phyloP scores from a whole-genome alignment of 2,888 invertebrate genomes.

The Stenodema calcarata region DNA sequence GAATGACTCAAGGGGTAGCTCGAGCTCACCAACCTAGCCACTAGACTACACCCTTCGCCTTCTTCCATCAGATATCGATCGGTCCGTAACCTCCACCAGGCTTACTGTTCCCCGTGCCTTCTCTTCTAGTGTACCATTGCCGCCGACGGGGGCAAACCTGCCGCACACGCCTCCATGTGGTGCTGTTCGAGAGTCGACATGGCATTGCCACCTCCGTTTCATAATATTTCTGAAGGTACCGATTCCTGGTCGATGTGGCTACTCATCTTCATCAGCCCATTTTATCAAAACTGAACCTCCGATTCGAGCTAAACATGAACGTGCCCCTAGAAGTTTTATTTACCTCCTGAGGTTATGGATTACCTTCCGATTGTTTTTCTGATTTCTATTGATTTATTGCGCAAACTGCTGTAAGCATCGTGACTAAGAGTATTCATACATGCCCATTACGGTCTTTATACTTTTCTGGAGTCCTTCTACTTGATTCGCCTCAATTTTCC shows the following conservation, averaged over 20 bases:
- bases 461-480: no score
- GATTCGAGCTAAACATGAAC: no score
- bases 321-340: no score
- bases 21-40: neutral
- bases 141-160: neutral
- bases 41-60: neutral
- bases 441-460: no score
- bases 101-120: neutral
- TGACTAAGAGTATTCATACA: no score
- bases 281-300: no score
- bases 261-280: no score
- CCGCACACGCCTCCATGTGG: slow-evolving; percentile 13
- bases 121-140: neutral
- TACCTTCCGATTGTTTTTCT: no score
- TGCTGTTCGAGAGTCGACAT: neutral
- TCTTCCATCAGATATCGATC: neutral
- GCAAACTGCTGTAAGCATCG: no score
- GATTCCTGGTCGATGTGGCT: neutral
- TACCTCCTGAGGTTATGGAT: no score
- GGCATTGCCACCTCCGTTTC: neutral
- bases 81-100: slow-evolving; percentile 8
- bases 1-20: neutral
- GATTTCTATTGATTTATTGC: no score
- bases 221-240: neutral
- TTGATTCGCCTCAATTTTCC: no score